Evolutionary conservation across 2,113 vertebrate genomes (phyloP).

Genomic region (Ctenodactylus gundi): DNA sequence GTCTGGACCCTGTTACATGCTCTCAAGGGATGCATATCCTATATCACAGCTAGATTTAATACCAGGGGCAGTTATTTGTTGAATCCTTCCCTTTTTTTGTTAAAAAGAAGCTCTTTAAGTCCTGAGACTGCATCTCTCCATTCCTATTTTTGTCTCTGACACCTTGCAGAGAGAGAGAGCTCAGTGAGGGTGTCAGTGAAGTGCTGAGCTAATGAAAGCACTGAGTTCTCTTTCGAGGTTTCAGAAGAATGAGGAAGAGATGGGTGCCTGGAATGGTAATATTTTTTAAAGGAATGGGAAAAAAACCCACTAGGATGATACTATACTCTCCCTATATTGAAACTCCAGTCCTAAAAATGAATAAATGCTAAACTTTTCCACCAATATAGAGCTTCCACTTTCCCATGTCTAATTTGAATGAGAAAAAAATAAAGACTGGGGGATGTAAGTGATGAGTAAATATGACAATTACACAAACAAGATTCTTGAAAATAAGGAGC

Average conservation of each 20-base stretch:
- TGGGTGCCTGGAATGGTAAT: too few relatives aligned
- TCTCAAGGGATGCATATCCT: background rate
- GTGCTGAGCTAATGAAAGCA: background rate
- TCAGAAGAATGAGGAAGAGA: background rate
- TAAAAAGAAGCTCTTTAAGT: background rate
- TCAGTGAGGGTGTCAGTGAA: background rate
- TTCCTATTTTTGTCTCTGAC: background rate
- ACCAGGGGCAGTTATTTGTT: background rate
- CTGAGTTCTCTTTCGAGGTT: background rate
- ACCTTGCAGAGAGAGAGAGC: background rate
- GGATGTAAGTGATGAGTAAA: background rate
- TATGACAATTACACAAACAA: background rate
- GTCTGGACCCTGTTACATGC: background rate
- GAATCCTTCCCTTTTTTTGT: background rate
- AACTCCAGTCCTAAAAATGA: background rate
- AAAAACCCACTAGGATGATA: background rate
- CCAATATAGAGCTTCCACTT: background rate
- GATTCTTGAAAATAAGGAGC: conserved; percentile 46
- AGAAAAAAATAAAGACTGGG: background rate
- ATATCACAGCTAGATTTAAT: background rate
- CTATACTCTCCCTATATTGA: background rate
- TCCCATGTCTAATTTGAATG: background rate
- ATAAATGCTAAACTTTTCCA: background rate
- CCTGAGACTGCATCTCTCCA: background rate
- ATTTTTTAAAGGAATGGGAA: background rate